Conservation (phyloP, 53 echinoderm and acorn worm species). For the Luidia sarsii region DNA sequence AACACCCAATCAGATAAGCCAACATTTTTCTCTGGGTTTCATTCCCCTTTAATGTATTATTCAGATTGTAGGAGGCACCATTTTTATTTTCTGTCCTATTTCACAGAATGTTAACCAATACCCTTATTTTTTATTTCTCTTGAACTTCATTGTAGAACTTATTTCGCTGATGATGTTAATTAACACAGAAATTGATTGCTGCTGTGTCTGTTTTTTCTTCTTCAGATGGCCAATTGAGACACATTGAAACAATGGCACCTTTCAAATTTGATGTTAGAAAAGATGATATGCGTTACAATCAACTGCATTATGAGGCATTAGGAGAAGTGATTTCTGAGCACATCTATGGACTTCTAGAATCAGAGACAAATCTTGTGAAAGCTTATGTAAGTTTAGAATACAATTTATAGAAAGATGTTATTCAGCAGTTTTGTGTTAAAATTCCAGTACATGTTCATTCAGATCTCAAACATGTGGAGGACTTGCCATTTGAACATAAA, state of each 20-base stretch:
- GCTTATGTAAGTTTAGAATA: conserved; percentile 71
- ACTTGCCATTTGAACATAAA: background rate
- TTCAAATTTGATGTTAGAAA: conserved; percentile 78
- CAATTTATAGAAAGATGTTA: conserved; percentile 27
- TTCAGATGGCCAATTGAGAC: conserved; percentile 83
- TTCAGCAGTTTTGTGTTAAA: background rate
- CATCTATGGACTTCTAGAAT: conserved; percentile 78
- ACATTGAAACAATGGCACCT: conserved; percentile 59
- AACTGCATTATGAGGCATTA: conserved; percentile 84
- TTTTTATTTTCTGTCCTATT: too few species aligned
- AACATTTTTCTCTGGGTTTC: too few species aligned
- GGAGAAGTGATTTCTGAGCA: conserved; percentile 86
- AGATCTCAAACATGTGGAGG: too few species aligned
- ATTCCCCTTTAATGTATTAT: too few species aligned
- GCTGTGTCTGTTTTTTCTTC: too few species aligned
- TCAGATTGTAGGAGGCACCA: too few species aligned
- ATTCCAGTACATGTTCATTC: too few species aligned
- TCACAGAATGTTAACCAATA: too few species aligned
- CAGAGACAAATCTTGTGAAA: conserved; percentile 68
- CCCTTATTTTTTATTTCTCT: too few species aligned
- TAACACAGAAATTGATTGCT: background rate
- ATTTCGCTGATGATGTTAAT: too few species aligned
- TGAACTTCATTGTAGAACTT: too few species aligned
- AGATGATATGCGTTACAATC: conserved; percentile 71
- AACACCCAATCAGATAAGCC: too few species aligned